Base-by-base conservation (phyloP, 2,113 vertebrate species). In the Trematomus loennbergii region DNA sequence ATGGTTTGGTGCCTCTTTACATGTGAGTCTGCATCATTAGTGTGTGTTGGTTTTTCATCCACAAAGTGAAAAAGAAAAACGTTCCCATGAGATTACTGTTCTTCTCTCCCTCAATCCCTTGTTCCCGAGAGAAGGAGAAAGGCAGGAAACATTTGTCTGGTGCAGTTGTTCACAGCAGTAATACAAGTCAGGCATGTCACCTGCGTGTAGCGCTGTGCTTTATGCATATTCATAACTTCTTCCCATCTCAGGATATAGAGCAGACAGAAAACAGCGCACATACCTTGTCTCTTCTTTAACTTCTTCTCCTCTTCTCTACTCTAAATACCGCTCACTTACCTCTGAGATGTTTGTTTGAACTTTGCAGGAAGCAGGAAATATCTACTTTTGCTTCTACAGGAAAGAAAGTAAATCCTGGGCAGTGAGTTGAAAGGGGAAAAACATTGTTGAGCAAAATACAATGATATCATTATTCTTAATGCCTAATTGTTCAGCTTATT, bases 211-310 rank as follows among this genome's bases (percentile, higher is more conserved):
- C 79, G 73, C 81, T 89, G 79, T 81, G 45, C 88, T 89, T 90
- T 83, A 95, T 95, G 93, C 92, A 95, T 95, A 95, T 95, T 94
- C 94, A 94, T 91, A 84, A 67, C 55, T 83, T 77, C 57, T 64
- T 58, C 80, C 89, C 71, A 71, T 91, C 81, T 87, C 83, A 87
- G 82, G 66, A 82, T 91, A 79, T 83, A 75, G 83, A 81, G 79
- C 70, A 81, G 78, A 72, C 48, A 80, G 55, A 72, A 76, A 86
- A 80, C 81, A 74, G 72, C 36, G 1, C 72, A 74, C 75, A 76
- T 78, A 82, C 52, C 67, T 82, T 53, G 36, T 72, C 55, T 72
- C 68, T 66, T 75, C 75, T 71, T 72, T 79, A 17, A 58, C 69
- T 64, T 64, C 33, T 63, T 9, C 49, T 73, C 20, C 40, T 61